Evolutionary conservation across 92 coral and sea anemone genomes (phyloP), one percentile per base, ranked within the genome.

Genomic region (Montipora capitata): DNA sequence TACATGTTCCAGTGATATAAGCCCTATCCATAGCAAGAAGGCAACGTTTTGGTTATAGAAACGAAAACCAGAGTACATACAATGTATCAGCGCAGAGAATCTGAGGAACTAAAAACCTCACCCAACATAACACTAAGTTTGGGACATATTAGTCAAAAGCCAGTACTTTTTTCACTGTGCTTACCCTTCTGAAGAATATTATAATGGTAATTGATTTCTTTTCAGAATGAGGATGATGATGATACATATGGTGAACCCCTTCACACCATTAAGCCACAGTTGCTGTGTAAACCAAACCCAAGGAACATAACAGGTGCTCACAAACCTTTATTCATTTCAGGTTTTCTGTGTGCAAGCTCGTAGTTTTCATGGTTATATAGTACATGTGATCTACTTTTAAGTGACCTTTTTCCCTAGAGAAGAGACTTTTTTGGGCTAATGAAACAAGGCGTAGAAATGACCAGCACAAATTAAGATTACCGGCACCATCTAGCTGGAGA

Each of bases 231-330:
- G 49, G 88, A 91, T 2, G 91, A 91, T 65, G 99, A 98, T 88
- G 99, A 98, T 79, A 94, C 99, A 16, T 98, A 98, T 81, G 98
- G 96, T 1, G 96, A 91, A 81, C 96, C 95, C 44, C 87, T 93
- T 18, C 95, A 98, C 91, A 98, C 90, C 87, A 98, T 98, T 57
- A 96, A 95, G 76, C 99, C 99, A 61, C 98, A 98, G 92, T 90
- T 98, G 40, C 72, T 98, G 48, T 98, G 99, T 58, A 87, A 91
- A 72, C 98, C 99, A 89, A 97, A 96, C 70, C 96, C 98, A 51
- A 96, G 97, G 80, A 98, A 98, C 80, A 98, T 98, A 18, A 97
- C 99, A 86, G 98, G 99, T 96, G 64, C 17, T 27, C 6, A n/a
- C 58, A 17, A 15, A 14, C 13, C 10, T 41, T 16, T 39, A 44